These are phyloP conservation scores for Xenopus borealis DNA, from an alignment of 2,113 vertebrate genomes.

Conservation along the genomic window DNA sequence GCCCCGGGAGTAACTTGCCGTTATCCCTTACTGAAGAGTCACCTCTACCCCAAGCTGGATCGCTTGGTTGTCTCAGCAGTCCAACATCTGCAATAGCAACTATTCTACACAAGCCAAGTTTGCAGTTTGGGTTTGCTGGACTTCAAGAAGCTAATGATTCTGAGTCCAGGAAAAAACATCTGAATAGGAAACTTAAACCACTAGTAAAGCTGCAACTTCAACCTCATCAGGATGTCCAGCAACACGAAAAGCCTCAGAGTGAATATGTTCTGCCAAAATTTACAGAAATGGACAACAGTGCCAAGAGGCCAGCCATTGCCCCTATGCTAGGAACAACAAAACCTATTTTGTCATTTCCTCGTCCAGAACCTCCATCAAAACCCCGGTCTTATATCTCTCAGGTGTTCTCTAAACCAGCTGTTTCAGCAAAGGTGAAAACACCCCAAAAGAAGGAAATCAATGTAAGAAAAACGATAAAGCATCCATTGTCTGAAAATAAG, in stretches of 20 bases:
- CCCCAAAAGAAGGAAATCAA: not conserved
- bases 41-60: not conserved
- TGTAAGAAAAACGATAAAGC: not conserved
- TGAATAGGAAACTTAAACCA: not conserved
- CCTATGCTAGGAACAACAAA: slow-evolving; percentile 57
- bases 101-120: not conserved
- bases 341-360: slow-evolving; percentile 47
- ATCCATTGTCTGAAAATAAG: not conserved
- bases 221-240: slow-evolving; percentile 28
- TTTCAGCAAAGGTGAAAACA: not conserved
- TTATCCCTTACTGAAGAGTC: slow-evolving; percentile 7
- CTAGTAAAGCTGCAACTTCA: slow-evolving; percentile 9
- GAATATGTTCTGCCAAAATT: no score
- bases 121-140: not conserved
- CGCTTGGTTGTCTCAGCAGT: slow-evolving; percentile 9
- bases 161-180: not conserved
- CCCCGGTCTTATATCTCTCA: slow-evolving; percentile 22
- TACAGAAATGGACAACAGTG: not conserved
- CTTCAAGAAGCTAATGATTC: not conserved
- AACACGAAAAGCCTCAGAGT: not conserved
- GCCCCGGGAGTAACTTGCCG: slow-evolving; percentile 7
- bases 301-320: slow-evolving; percentile 57
- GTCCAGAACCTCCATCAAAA: slow-evolving; percentile 45
- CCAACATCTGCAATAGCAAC: slow-evolving; percentile 11
- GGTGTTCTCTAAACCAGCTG: not conserved